phyloP scores from a whole-genome alignment of 1,140 invertebrate species.

The Ips typographus region DNA sequence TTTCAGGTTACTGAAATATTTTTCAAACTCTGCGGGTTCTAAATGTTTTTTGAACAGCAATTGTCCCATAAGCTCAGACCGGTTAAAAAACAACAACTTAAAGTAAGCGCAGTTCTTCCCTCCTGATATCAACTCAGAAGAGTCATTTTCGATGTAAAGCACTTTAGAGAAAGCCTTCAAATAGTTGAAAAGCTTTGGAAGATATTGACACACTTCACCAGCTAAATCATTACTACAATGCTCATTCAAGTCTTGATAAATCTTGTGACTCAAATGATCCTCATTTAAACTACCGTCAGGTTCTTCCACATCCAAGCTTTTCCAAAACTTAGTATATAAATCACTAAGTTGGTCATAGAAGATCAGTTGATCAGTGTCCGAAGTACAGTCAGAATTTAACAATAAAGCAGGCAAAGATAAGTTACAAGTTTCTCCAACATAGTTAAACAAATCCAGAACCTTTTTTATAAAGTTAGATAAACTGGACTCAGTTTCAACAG shows the following conservation, averaged over 20 bases:
- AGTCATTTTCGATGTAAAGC: constrained; percentile 52
- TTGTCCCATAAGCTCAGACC: constrained; percentile 56
- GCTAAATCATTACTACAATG: constrained; percentile 24
- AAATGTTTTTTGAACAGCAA: constrained; percentile 59
- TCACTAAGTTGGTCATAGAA: constrained; percentile 37
- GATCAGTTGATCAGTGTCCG: constrained; percentile 38
- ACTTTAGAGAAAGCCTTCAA: constrained; percentile 52
- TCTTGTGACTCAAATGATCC: constrained; percentile 42
- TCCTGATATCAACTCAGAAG: constrained; percentile 51
- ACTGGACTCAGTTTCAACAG: constrained; percentile 19
- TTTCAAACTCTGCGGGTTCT: constrained; percentile 59
- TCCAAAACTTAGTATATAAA: constrained; percentile 38
- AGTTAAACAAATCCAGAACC: constrained; percentile 33
- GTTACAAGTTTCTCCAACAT: constrained; percentile 28
- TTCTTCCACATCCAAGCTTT: constrained; percentile 24
- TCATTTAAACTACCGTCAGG: constrained; percentile 40
- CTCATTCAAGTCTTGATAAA: constrained; percentile 40
- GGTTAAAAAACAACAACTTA: constrained; percentile 49
- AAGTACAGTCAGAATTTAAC: constrained; percentile 30
- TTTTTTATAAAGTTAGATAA: constrained; percentile 41
- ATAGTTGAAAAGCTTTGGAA: constrained; percentile 52
- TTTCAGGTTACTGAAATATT: constrained; percentile 57
- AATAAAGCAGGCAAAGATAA: constrained; percentile 38
- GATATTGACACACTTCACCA: constrained; percentile 47
- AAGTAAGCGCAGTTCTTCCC: constrained; percentile 48